Percentiles rank a stretch among this genome's conserved stretches.
These are phyloP conservation scores for Genyomyrus donnyi DNA, from an alignment of 2,113 vertebrate species.

Conservation along the genomic window DNA sequence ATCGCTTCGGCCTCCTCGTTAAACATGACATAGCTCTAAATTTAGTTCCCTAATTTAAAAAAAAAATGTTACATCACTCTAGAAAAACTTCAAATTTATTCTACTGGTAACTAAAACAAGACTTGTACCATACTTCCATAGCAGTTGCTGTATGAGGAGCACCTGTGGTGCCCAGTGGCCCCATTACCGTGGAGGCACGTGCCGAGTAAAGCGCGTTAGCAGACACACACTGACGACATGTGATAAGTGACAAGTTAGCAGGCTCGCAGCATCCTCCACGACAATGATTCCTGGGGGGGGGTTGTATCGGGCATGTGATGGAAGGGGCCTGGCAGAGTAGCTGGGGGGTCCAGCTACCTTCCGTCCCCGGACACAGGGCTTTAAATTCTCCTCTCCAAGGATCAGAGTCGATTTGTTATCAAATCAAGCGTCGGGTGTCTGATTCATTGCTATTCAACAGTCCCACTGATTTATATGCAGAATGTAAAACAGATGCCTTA, in stretches of 20 bases:
- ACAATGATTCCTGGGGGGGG: slow-evolving; percentile 21
- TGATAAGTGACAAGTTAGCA: background rate
- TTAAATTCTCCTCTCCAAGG: slow-evolving; percentile 97
- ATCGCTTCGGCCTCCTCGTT: background rate
- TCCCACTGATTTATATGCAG: slow-evolving; percentile 99
- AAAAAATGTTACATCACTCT: background rate
- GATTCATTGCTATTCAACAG: slow-evolving; percentile 99
- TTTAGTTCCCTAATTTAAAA: background rate
- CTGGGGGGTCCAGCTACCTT: slow-evolving; percentile 61
- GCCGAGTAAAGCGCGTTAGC: background rate
- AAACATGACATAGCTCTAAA: background rate
- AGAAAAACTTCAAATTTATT: background rate
- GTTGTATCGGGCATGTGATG: background rate
- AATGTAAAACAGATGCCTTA: slow-evolving; percentile 99
- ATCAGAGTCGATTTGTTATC: slow-evolving; percentile 99
- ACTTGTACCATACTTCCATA: background rate
- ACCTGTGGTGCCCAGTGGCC: background rate
- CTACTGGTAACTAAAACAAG: background rate
- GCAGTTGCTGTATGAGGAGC: background rate
- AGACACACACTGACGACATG: background rate
- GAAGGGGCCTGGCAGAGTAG: slow-evolving; percentile 44
- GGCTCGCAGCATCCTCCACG: background rate
- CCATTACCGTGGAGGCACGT: background rate
- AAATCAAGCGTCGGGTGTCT: slow-evolving; percentile 99
- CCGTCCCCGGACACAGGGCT: slow-evolving; percentile 50